phyloP scores from a whole-genome alignment of 2,113 vertebrate genomes.

The Oxygymnocypris stewartii region DNA sequence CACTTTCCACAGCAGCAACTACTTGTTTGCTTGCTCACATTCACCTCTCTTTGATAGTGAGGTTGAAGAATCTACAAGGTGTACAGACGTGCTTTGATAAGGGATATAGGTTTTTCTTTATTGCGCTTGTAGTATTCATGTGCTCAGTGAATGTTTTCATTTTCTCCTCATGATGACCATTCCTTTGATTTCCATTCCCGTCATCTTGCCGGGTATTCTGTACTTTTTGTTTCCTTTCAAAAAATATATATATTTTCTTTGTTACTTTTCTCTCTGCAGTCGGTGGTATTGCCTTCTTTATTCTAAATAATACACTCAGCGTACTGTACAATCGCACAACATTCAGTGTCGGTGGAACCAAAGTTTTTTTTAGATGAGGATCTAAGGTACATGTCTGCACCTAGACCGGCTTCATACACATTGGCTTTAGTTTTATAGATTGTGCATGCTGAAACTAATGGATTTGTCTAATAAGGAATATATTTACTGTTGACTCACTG shows the following conservation, averaged over 20 bases:
- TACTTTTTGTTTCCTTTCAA: background rate
- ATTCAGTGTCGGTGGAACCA: background rate
- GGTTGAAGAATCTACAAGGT: background rate
- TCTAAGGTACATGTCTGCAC: background rate
- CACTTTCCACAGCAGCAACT: background rate
- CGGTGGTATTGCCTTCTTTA: background rate
- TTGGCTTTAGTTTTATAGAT: background rate
- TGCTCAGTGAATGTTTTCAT: slow-evolving; percentile 10
- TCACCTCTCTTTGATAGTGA: background rate
- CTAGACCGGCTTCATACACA: background rate
- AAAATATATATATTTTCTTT: slow-evolving; percentile 1
- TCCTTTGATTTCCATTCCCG: background rate
- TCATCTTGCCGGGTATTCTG: background rate
- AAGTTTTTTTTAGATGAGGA: background rate
- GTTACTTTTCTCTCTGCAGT: background rate
- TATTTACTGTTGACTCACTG: slow-evolving; percentile 39
- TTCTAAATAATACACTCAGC: background rate
- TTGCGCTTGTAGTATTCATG: background rate
- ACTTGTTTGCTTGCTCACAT: background rate
- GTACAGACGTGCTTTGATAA: background rate
- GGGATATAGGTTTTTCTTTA: background rate
- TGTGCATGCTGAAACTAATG: background rate
- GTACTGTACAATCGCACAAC: background rate
- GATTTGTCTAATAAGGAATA: slow-evolving; percentile 35
- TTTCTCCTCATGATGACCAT: slow-evolving; percentile 14